Base-by-base conservation (phyloP, 2,113 vertebrate genomes). In the Amphiprion ocellaris region DNA sequence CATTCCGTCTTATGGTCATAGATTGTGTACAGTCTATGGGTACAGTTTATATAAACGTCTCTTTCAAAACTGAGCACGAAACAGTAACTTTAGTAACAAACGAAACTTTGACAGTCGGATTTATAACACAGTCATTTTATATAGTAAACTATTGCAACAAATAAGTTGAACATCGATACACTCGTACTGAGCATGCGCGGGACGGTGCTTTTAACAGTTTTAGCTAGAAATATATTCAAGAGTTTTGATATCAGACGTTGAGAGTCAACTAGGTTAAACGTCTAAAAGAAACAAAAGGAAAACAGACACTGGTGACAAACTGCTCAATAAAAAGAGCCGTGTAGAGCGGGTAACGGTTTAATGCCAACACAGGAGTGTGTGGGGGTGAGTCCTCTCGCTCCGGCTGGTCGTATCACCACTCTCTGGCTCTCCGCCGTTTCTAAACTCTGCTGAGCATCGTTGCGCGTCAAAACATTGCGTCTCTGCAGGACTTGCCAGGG, bases 381-480 rank as follows among this genome's bases (percentile, higher is more conserved):
- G 0, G 54, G 1, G 4, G 71, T 1, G 69, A 71, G 10, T 3
- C 0, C 54, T 92, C 90, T 89, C 37, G 70, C 80, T 77, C 79
- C 85, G 70, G 76, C 86, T 90, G 91, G 28, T 4, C 21, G 56
- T 2, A 2, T 58, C 50, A 1, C 1, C n/a, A 24, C 82, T 85
- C 86, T 91, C 44, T 82, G 58, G 21, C 62, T 69, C 69, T 82
- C 79, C 63, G 69, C 67, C 78, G 81, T 83, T 66, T 84, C 82
- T 81, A 85, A 92, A 93, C 91, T 89, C 87, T 74, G 79, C 86
- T 86, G 86, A 70, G 90, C 86, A 84, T 79, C 78, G 70, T 70
- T 88, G 89, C 88, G 87, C 88, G 86, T 90, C 90, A 92, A 93
- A 94, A 93, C 93, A 92, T 90, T 92, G 87, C 91, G 93, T 93